These are phyloP conservation scores for Euura saliciscinereae DNA, from an alignment of 1,140 invertebrate genomes.

Conservation along the genomic window DNA sequence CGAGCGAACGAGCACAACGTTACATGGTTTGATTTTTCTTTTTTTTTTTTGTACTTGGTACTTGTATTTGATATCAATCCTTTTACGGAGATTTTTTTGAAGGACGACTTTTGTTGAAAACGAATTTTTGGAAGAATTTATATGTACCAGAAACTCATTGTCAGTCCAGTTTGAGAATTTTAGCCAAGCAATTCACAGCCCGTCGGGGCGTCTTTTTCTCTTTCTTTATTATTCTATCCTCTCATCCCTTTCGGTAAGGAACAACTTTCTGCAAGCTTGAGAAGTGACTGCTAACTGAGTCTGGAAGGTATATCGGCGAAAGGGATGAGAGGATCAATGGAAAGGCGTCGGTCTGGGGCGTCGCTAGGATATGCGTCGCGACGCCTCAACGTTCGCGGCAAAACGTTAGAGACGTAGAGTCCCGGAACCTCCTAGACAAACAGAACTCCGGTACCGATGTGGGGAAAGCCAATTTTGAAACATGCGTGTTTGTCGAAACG, in stretches of 20 bases:
- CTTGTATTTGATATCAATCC: too few relatives aligned
- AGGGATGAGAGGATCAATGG: slow-evolving; percentile 38
- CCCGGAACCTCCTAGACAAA: background rate
- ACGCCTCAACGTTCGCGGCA: slow-evolving; percentile 24
- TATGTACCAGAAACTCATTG: too few relatives aligned
- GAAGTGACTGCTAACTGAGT: slow-evolving; percentile 9
- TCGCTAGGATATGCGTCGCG: slow-evolving; percentile 34
- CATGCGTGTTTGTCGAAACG: background rate
- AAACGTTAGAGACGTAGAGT: background rate
- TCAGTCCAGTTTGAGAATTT: too few relatives aligned
- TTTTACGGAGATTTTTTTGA: too few relatives aligned
- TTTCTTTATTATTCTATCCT: background rate
- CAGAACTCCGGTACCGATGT: background rate
- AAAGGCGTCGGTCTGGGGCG: slow-evolving; percentile 44
- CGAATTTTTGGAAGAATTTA: too few relatives aligned
- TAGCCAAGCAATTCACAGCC: too few relatives aligned
- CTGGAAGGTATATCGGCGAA: background rate
- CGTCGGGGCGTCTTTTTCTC: background rate
- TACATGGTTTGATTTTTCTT: too few relatives aligned
- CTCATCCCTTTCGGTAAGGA: background rate
- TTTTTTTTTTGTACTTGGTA: too few relatives aligned
- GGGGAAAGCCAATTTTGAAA: background rate
- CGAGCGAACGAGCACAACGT: too few relatives aligned
- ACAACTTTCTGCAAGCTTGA: background rate
- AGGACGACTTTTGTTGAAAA: too few relatives aligned